These are phyloP conservation scores for Oophaga sylvatica DNA, from an alignment of 2,797 vertebrate species.

Conservation along the genomic window DNA sequence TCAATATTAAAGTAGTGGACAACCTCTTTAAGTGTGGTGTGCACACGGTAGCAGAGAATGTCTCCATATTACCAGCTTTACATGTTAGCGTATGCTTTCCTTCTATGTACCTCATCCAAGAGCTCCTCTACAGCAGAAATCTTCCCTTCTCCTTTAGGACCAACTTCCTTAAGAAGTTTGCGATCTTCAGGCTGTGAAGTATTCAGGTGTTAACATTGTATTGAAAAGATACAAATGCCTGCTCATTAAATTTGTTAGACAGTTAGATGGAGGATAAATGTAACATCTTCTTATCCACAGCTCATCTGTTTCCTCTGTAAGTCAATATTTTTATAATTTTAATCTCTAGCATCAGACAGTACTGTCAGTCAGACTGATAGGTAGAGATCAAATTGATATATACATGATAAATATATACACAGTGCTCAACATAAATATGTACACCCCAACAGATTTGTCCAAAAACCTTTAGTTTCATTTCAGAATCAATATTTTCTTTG, in stretches of 20 bases:
- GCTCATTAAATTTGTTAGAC: background rate
- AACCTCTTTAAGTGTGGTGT: background rate
- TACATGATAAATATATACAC: no score
- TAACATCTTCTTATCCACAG: background rate
- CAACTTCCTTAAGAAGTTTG: conserved; percentile 77
- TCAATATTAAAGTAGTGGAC: no score
- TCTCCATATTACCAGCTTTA: background rate
- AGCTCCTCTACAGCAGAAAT: conserved; percentile 77
- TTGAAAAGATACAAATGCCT: background rate
- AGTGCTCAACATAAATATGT: no score
- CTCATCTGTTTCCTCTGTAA: no score
- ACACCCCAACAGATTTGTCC: no score
- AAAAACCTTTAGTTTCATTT: no score
- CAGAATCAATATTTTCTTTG: no score
- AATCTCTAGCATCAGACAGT: no score
- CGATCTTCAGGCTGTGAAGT: conserved; percentile 53
- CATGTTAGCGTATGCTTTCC: background rate
- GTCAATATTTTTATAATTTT: no score
- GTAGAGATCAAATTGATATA: no score
- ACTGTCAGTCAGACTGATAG: no score
- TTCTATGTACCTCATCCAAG: conserved; percentile 78
- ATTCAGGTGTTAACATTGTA: background rate
- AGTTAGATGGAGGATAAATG: background rate
- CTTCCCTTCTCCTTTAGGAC: conserved; percentile 73
- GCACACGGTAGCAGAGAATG: background rate